These are phyloP conservation scores for Drosophila malerkotliana DNA, from an alignment of 1,140 invertebrate species.

Conservation along the genomic window DNA sequence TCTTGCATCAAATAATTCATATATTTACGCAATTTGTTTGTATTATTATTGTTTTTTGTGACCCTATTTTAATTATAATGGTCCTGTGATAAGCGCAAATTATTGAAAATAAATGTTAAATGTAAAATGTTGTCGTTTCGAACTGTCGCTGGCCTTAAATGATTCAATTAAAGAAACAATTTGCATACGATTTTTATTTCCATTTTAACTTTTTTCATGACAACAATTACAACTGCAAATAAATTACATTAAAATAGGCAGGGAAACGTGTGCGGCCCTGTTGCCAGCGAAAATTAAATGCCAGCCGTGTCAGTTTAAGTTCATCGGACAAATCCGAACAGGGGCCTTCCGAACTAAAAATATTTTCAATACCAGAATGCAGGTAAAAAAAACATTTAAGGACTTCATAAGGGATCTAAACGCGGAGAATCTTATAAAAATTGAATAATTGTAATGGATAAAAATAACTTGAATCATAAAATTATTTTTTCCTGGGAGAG, in stretches of 20 bases:
- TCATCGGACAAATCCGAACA: slow-evolving; percentile 49
- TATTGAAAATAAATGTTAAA: slow-evolving; percentile 74
- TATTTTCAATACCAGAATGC: slow-evolving; percentile 48
- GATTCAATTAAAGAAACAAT: slow-evolving; percentile 81
- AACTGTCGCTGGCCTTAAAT: slow-evolving; percentile 49
- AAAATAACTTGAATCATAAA: no score
- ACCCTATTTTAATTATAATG: slow-evolving; percentile 58
- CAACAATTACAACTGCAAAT: slow-evolving; percentile 72
- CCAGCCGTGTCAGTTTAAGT: slow-evolving; percentile 73
- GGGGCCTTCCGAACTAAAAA: slow-evolving; percentile 39
- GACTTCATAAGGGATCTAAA: no score
- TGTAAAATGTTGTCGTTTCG: slow-evolving; percentile 30
- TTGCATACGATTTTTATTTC: slow-evolving; percentile 61
- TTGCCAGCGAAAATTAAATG: slow-evolving; percentile 50
- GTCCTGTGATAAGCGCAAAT: slow-evolving; percentile 65
- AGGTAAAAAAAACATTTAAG: not conserved
- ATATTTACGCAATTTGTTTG: not conserved
- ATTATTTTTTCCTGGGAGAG: not conserved
- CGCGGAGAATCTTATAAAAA: not conserved
- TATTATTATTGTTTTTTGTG: slow-evolving; percentile 44
- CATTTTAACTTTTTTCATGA: slow-evolving; percentile 30
- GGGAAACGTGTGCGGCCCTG: slow-evolving; percentile 24
- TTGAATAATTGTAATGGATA: not conserved
- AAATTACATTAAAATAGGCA: slow-evolving; percentile 79
- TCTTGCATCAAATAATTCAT: slow-evolving; percentile 23